Percentiles rank a stretch among this genome's conserved stretches.
Conservation (phyloP, 1,140 invertebrate species). For the Oreohelix idahoensis region DNA sequence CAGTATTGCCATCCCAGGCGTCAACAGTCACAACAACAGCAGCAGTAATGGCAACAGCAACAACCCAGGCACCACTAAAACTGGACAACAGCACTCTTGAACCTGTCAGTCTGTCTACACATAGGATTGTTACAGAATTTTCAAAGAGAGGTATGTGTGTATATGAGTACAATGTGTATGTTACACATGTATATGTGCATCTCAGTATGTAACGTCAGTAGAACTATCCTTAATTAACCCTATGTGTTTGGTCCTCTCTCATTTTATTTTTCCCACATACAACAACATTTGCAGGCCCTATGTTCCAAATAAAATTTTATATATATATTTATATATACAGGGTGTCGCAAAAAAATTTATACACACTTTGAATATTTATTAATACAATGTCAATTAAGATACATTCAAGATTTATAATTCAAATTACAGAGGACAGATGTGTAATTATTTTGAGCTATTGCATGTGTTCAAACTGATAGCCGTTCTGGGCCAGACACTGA, state of each 20-base stretch:
- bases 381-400: too few relatives aligned
- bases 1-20: not conserved
- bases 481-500: too few relatives aligned
- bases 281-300: too few relatives aligned
- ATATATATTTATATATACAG: too few relatives aligned
- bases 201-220: not conserved
- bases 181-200: too few relatives aligned
- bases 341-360: too few relatives aligned
- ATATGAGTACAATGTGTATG: not conserved
- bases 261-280: not conserved
- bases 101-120: not conserved
- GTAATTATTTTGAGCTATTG: too few relatives aligned
- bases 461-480: too few relatives aligned
- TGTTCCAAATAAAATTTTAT: not conserved
- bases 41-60: not conserved
- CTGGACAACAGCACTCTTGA: not conserved
- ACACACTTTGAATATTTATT: too few relatives aligned
- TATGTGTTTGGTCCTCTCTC: not conserved
- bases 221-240: not conserved
- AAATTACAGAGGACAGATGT: too few relatives aligned
- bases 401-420: too few relatives aligned
- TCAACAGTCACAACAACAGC: not conserved
- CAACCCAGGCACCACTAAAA: not conserved
- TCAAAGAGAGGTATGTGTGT: not conserved
- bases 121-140: not conserved